phyloP scores from a whole-genome alignment of 1,140 invertebrate genomes.

The Globodera rostochiensis region DNA sequence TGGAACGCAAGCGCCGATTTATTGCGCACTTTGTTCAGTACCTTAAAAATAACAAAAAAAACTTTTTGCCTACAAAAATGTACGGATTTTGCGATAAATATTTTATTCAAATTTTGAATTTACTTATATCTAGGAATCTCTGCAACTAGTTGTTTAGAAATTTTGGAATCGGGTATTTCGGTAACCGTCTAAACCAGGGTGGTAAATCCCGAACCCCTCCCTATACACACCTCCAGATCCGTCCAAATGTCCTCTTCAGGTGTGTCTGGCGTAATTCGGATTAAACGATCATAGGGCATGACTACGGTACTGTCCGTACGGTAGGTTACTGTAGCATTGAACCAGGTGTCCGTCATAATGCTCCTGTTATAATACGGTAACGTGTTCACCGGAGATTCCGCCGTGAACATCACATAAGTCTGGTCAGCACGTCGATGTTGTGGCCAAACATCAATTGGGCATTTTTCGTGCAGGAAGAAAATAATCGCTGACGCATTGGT shows the following conservation, averaged over 20 bases:
- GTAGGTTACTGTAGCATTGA: constrained; percentile 21
- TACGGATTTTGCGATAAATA: background rate
- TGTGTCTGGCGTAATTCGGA: background rate
- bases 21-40: background rate
- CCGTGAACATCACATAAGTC: constrained; percentile 21
- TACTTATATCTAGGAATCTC: background rate
- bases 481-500: background rate
- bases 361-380: background rate
- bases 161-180: background rate
- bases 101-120: constrained; percentile 1
- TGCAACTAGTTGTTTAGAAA: too few species aligned
- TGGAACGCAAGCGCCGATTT: constrained; percentile 18
- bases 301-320: constrained; percentile 12
- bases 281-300: constrained; percentile 14
- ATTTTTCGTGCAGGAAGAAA: background rate
- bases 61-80: too few species aligned
- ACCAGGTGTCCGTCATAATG: constrained; percentile 8
- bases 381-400: constrained; percentile 3
- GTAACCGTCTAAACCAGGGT: background rate
- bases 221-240: background rate
- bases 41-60: too few species aligned
- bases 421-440: constrained; percentile 4
- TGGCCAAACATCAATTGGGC: background rate
- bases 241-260: constrained; percentile 3
- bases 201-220: background rate